Conservation (phyloP, 2,888 invertebrate species). For the Furcula furcula region DNA sequence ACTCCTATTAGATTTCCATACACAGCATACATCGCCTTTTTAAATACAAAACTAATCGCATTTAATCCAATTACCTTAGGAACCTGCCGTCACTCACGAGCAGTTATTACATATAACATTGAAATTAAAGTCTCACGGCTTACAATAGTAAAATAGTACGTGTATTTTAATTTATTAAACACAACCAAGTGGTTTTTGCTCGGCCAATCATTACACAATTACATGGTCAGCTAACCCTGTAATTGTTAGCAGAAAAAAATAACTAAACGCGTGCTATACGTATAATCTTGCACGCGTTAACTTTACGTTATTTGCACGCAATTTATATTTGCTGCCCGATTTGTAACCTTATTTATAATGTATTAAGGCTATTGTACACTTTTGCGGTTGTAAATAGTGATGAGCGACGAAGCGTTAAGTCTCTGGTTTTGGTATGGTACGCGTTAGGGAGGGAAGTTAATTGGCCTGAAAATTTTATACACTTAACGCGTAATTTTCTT, state of each 20-base stretch:
- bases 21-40: too few relatives aligned
- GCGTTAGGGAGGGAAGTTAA: constrained; percentile 50
- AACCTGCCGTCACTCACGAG: constrained; percentile 19
- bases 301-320: constrained; percentile 7
- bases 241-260: constrained; percentile 56
- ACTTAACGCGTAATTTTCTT: constrained; percentile 52
- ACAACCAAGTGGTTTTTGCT: constrained; percentile 41
- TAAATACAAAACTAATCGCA: constrained; percentile 14
- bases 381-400: constrained; percentile 7
- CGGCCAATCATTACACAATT: constrained; percentile 49
- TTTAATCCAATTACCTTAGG: constrained; percentile 8
- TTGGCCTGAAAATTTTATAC: constrained; percentile 55
- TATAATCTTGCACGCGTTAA: constrained; percentile 35
- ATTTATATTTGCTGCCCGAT: constrained; percentile 2
- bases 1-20: too few relatives aligned
- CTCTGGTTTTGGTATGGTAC: constrained; percentile 49
- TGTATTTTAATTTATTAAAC: constrained; percentile 21
- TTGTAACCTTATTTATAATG: constrained; percentile 8
- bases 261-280: constrained; percentile 36
- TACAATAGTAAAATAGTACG: constrained; percentile 16
- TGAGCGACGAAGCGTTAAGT: constrained; percentile 40
- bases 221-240: constrained; percentile 63
- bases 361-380: constrained; percentile 4
- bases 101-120: constrained; percentile 3
- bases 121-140: constrained; percentile 16